Percentiles rank a stretch among this genome's conserved stretches.
phyloP scores from a whole-genome alignment of 2,888 invertebrate species.

The Megastigmus dorsalis region DNA sequence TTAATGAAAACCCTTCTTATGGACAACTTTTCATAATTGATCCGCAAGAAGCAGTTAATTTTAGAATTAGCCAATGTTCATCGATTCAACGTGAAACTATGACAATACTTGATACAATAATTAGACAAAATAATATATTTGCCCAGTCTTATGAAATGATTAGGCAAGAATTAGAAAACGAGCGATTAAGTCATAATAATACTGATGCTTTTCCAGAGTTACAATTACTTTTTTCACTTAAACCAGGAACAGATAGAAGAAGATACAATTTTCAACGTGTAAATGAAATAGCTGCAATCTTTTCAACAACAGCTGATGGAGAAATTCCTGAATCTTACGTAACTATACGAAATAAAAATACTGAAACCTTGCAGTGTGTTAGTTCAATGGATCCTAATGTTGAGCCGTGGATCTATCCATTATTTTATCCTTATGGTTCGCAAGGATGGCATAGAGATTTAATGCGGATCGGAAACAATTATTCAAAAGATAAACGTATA shows the following conservation, averaged over 20 bases:
- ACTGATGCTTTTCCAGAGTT: too few species aligned
- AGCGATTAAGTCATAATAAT: too few species aligned
- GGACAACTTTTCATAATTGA: too few species aligned
- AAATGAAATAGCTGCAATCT: conserved; percentile 56
- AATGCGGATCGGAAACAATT: not conserved
- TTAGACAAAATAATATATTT: too few species aligned
- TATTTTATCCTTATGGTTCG: conserved; percentile 54
- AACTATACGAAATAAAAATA: conserved; percentile 48
- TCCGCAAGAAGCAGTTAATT: too few species aligned
- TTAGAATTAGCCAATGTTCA: too few species aligned
- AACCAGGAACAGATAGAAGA: conserved; percentile 51
- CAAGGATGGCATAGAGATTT: conserved; percentile 39
- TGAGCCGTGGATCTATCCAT: conserved; percentile 55
- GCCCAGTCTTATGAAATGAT: too few species aligned
- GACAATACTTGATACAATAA: too few species aligned
- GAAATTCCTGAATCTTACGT: conserved; percentile 56
- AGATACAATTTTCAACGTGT: conserved; percentile 56
- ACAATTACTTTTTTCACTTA: conserved; percentile 52
- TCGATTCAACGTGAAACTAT: too few species aligned
- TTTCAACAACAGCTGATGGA: conserved; percentile 54
- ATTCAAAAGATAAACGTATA: conserved; percentile 25
- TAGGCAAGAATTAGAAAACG: too few species aligned
- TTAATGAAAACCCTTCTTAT: too few species aligned
- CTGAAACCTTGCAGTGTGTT: conserved; percentile 46
- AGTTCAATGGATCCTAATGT: conserved; percentile 56